These are phyloP conservation scores for Hippoglossus stenolepis DNA, from an alignment of 2,113 vertebrate genomes.

Conservation along the genomic window DNA sequence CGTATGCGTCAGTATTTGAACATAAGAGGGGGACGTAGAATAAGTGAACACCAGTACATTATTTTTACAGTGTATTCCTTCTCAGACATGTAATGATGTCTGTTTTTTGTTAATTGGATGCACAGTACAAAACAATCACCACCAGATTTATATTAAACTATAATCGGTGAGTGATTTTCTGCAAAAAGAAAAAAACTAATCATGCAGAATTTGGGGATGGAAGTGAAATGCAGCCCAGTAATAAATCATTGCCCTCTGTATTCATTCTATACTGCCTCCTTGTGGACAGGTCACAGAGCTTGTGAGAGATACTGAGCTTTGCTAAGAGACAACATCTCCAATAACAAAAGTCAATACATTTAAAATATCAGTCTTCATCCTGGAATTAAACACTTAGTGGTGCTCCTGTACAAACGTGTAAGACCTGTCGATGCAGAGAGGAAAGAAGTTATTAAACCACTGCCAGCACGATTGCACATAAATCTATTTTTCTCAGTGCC, in stretches of 20 bases:
- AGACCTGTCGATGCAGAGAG: neutral
- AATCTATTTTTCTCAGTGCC: slow-evolving; percentile 28
- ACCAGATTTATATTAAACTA: slow-evolving; percentile 32
- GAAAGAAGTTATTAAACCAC: slow-evolving; percentile 16
- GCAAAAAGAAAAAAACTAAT: neutral
- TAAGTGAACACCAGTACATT: slow-evolving; percentile 26
- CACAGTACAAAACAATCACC: slow-evolving; percentile 38
- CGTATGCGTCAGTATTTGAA: slow-evolving; percentile 35
- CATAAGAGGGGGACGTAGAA: neutral
- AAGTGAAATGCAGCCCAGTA: slow-evolving; percentile 20
- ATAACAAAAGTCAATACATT: neutral
- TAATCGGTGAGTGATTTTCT: neutral
- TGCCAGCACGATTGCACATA: slow-evolving; percentile 6
- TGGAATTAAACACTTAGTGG: slow-evolving; percentile 21
- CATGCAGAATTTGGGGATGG: slow-evolving; percentile 41
- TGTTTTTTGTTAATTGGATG: slow-evolving; percentile 11
- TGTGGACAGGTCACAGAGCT: slow-evolving; percentile 47
- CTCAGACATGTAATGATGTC: neutral
- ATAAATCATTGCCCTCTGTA: neutral
- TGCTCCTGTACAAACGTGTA: slow-evolving; percentile 12
- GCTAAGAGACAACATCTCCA: neutral
- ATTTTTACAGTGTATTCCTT: neutral
- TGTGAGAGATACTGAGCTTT: neutral
- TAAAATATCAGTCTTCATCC: neutral
- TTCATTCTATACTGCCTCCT: slow-evolving; percentile 46